These are phyloP conservation scores for Zhuqinia jingwanae DNA, from an alignment of 2,888 invertebrate species.

Conservation along the genomic window DNA sequence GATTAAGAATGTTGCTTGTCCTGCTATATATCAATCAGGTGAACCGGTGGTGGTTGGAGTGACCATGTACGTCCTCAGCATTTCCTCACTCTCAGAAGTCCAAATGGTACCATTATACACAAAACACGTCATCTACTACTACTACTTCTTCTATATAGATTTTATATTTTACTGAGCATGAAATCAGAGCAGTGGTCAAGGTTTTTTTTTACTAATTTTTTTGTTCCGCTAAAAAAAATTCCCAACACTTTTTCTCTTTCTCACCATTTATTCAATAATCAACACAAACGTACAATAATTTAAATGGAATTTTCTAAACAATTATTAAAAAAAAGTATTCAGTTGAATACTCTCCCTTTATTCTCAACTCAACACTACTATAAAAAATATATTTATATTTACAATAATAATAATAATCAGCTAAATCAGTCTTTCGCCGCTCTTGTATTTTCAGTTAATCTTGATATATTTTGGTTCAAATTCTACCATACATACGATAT, in stretches of 20 bases:
- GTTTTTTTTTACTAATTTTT: constrained; percentile 56
- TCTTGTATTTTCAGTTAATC: too few species aligned
- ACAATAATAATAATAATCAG: too few species aligned
- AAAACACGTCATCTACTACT: constrained; percentile 75
- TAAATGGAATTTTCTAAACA: too few species aligned
- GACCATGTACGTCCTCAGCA: constrained; percentile 84
- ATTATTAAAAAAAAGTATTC: too few species aligned
- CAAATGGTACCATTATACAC: constrained; percentile 82
- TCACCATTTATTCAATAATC: background rate
- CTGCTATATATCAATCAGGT: constrained; percentile 81
- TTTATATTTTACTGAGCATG: constrained; percentile 73
- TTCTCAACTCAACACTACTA: background rate
- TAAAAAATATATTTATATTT: constrained; percentile 27
- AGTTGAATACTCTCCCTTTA: too few species aligned
- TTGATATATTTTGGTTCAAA: too few species aligned
- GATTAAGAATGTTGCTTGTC: constrained; percentile 72
- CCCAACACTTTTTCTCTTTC: background rate
- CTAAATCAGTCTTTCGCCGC: too few species aligned
- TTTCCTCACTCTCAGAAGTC: constrained; percentile 84
- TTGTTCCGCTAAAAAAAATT: constrained; percentile 40
- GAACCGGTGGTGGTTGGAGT: constrained; percentile 84
- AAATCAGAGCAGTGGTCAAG: constrained; percentile 75
- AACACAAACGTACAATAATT: too few species aligned
- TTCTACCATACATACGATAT: too few species aligned
- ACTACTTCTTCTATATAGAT: constrained; percentile 67